A percentile compares a stretch with the other conserved stretches of the same genome.
phyloP scores from a whole-genome alignment of 1,140 invertebrate species.

The Heterodera schachtii region DNA sequence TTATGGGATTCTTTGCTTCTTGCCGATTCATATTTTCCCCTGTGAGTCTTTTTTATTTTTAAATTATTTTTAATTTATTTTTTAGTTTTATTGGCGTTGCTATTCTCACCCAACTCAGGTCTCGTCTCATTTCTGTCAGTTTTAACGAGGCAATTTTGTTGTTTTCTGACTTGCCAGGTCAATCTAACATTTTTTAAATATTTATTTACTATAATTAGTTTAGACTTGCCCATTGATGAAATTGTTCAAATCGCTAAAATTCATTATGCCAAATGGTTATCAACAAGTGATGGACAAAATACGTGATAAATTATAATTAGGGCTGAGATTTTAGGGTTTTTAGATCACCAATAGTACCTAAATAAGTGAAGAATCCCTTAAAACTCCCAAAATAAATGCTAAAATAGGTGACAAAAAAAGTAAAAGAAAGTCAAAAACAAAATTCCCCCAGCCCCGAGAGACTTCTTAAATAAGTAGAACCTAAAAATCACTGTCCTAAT shows the following conservation, averaged over 20 bases:
- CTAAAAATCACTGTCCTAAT: too few relatives aligned
- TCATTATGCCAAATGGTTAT: slow-evolving; percentile 14
- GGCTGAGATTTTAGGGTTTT: too few relatives aligned
- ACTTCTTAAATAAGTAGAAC: too few relatives aligned
- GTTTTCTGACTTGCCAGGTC: slow-evolving; percentile 63
- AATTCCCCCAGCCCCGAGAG: too few relatives aligned
- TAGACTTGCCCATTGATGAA: slow-evolving; percentile 39
- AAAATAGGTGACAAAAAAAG: too few relatives aligned
- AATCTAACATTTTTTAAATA: not conserved
- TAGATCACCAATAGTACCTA: too few relatives aligned
- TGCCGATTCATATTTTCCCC: slow-evolving; percentile 87
- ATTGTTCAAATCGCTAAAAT: slow-evolving; percentile 32
- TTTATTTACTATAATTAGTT: slow-evolving; percentile 16
- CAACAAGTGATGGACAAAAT: not conserved
- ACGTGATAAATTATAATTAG: too few relatives aligned
- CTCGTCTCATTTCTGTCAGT: slow-evolving; percentile 50
- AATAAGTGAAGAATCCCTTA: too few relatives aligned
- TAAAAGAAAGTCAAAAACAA: too few relatives aligned
- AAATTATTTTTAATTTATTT: slow-evolving; percentile 3
- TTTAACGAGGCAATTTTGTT: slow-evolving; percentile 61
- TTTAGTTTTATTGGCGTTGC: slow-evolving; percentile 82
- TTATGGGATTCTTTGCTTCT: slow-evolving; percentile 94
- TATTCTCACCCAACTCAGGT: slow-evolving; percentile 77
- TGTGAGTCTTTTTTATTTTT: slow-evolving; percentile 66
- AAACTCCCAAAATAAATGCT: too few relatives aligned